A percentile compares a stretch with the other conserved stretches of the same genome.
Conservation (phyloP, 2,797 vertebrate genomes). For the Sebastes vulpes region DNA sequence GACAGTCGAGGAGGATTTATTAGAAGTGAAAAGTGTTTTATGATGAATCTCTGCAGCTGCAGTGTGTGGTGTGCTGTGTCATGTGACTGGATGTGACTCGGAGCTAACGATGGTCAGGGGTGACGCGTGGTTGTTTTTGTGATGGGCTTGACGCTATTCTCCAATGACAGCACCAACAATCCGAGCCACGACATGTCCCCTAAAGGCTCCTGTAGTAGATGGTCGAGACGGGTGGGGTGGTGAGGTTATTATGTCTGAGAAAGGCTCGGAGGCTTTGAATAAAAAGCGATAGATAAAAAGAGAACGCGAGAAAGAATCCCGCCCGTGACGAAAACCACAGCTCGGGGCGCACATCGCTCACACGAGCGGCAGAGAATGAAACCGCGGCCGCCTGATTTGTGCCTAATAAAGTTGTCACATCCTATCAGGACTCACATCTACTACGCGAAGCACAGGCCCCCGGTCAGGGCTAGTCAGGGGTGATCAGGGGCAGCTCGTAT, state of each 20-base stretch:
- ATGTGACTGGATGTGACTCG: conserved; percentile 12
- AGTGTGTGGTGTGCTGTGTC: not conserved
- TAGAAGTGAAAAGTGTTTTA: conserved; percentile 2
- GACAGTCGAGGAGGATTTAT: conserved; percentile 33
- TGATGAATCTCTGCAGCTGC: not conserved
- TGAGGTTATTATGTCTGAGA: conserved; percentile 24
- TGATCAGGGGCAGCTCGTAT: conserved; percentile 59
- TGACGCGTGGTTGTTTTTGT: conserved; percentile 15
- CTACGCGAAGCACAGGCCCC: conserved; percentile 63
- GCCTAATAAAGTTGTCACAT: conserved; percentile 88
- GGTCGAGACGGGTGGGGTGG: not conserved
- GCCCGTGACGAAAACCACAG: conserved; percentile 46
- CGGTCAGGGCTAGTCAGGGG: conserved; percentile 65
- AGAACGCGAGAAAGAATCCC: conserved; percentile 43
- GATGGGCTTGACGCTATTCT: not conserved
- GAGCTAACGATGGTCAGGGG: conserved; percentile 12
- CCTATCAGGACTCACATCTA: conserved; percentile 82
- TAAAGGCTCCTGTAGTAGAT: conserved; percentile 23
- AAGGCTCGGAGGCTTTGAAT: conserved; percentile 48
- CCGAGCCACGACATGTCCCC: conserved; percentile 27
- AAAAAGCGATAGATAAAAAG: conserved; percentile 52
- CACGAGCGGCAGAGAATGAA: conserved; percentile 66
- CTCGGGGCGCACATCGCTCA: conserved; percentile 65
- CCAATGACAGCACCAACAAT: conserved; percentile 28
- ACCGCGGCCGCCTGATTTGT: conserved; percentile 71